These are phyloP conservation scores for Trichechus manatus DNA, from an alignment of 2,113 vertebrate species.

Conservation along the genomic window DNA sequence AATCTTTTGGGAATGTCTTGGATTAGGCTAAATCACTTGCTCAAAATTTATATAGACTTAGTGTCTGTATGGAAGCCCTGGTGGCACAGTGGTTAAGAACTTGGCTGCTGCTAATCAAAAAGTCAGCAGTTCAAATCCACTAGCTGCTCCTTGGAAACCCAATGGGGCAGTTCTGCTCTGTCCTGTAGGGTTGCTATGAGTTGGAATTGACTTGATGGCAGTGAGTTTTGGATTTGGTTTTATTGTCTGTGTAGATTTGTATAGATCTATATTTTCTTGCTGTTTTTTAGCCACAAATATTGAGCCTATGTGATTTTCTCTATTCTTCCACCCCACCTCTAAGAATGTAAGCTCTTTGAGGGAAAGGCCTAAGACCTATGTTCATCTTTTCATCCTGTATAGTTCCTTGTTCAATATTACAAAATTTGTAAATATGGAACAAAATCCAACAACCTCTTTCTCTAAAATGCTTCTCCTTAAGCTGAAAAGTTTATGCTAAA, in stretches of 20 bases:
- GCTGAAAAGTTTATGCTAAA: not conserved
- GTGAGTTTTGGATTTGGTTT: no score
- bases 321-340: not conserved
- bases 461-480: not conserved
- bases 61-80: not conserved
- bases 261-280: not conserved
- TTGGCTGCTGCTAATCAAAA: no score
- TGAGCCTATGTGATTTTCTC: not conserved
- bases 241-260: not conserved
- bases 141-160: no score
- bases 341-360: not conserved
- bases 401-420: not conserved
- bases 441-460: not conserved
- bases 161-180: no score
- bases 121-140: no score
- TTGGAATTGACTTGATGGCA: no score
- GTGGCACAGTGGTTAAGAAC: no score
- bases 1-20: not conserved
- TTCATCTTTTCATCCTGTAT: not conserved
- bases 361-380: not conserved
- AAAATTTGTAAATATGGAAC: not conserved
- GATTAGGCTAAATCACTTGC: not conserved
- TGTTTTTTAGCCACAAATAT: not conserved
- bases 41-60: not conserved
- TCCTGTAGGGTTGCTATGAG: no score